Base-by-base conservation (phyloP, 2,113 vertebrate genomes). In the Cyanoramphus novaezelandiae region DNA sequence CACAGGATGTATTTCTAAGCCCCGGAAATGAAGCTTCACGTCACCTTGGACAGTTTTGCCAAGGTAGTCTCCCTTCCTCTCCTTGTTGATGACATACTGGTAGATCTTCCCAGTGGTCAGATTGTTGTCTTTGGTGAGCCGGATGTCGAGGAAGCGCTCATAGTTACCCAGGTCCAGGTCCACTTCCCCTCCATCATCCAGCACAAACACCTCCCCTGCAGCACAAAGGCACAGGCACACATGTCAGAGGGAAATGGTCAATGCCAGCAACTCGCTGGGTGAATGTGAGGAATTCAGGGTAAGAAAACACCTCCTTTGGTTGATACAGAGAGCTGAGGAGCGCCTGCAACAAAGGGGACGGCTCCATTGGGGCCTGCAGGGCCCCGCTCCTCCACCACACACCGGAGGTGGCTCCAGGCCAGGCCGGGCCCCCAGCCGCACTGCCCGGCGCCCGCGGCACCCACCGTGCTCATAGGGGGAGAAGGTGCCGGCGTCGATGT, bases 41-140 rank as follows among this genome's bases (percentile, higher is more conserved):
- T 97, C 97, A 99, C 99, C 99, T 98, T 99, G 99, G 31, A 99
- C 99, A 0, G 99, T 99, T 97, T 99, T 99, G 83, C 99, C 99
- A 69, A 99, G 98, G 94, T 99, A 99, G 95, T 99, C 99, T 65
- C 99, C 99, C 52, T 98, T 98, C 88, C 99, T 98, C 95, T 99
- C 99, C 97, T 99, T 99, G 97, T 99, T 99, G 95, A 99, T 99
- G 79, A 99, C 99, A 1, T 98, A 99, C 94, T 99, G 99, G 92
- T 99, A 99, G 95, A 99, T 99, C 96, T 99, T 99, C 41, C 99
- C 99, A 0, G 99, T 99, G n/a, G 99, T 99, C 95, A 99, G 97
- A 86, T 99, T 99, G 97, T 99, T 99, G 97, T 99, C 99, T 92
- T 97, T 99, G 75, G 99, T 99, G 43, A 99, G 98, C 41, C 99